Evolutionary conservation across 2,797 vertebrate genomes (phyloP).

Genomic region (Pachyuromys duprasi): DNA sequence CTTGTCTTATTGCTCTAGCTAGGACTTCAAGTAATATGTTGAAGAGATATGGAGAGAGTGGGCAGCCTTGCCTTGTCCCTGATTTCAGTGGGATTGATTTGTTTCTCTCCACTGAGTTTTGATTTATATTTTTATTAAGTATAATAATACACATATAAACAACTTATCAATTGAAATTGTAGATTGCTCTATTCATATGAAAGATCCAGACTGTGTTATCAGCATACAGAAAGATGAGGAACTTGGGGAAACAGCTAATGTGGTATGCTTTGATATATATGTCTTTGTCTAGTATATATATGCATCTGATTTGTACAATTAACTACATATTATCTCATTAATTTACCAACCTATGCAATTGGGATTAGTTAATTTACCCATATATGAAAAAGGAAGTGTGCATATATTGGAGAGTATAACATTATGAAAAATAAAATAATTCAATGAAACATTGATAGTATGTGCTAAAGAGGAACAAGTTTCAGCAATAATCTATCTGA

Average conservation of each 20-base stretch:
- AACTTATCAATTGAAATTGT: constrained; percentile 10
- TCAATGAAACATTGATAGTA: constrained; percentile 5
- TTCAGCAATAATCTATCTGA: neutral
- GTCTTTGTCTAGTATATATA: neutral
- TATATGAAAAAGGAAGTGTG: neutral
- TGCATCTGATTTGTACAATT: neutral
- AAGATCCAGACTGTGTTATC: neutral
- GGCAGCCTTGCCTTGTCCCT: no score
- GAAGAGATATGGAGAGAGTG: no score
- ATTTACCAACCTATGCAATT: neutral
- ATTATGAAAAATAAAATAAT: neutral
- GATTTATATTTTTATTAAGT: constrained; percentile 32
- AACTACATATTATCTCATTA: neutral
- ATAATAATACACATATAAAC: constrained; percentile 23
- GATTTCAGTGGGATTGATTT: no score
- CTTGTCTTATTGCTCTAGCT: no score
- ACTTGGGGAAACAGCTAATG: neutral
- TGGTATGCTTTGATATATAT: neutral
- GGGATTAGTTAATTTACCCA: constrained; percentile 2
- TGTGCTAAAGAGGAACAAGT: constrained; percentile 35
- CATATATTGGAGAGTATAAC: constrained; percentile 24
- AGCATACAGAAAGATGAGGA: neutral
- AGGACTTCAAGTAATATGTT: no score
- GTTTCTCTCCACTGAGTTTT: no score
- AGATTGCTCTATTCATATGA: constrained; percentile 53